Conservation (phyloP, 1,140 invertebrate genomes). For the Mylabris phalerata region DNA sequence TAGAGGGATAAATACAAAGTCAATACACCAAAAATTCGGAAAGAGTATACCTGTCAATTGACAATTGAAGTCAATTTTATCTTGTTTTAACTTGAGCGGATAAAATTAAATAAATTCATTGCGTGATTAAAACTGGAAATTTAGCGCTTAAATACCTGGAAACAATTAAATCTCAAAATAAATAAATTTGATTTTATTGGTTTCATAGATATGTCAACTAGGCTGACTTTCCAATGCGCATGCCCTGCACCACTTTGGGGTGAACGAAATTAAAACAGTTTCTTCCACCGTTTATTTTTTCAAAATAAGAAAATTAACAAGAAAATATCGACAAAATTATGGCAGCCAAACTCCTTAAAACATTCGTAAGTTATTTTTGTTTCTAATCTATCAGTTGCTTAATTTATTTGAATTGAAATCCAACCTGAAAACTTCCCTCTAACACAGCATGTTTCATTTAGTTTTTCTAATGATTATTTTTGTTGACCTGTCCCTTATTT, state of each 20-base stretch:
- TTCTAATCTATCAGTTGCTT: not conserved
- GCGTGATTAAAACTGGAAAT: too few species aligned
- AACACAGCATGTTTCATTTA: not conserved
- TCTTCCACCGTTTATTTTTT: not conserved
- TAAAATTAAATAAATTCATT: too few species aligned
- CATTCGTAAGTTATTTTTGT: slow-evolving; percentile 9
- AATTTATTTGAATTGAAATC: slow-evolving; percentile 1
- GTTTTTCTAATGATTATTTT: slow-evolving; percentile 1
- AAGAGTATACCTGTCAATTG: too few species aligned
- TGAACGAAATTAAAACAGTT: not conserved
- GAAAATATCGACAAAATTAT: slow-evolving; percentile 2
- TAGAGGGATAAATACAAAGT: too few species aligned
- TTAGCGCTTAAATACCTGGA: too few species aligned
- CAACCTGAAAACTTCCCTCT: not conserved
- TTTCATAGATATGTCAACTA: too few species aligned
- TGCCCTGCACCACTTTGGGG: slow-evolving; percentile 1
- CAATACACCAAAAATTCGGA: too few species aligned
- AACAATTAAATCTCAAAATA: too few species aligned
- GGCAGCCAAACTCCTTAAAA: slow-evolving; percentile 18
- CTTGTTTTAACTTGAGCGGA: too few species aligned
- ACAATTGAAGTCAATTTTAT: too few species aligned
- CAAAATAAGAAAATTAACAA: not conserved
- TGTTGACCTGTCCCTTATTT: not conserved
- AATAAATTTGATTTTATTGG: too few species aligned
- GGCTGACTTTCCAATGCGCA: too few species aligned